Percentiles rank a stretch among this genome's conserved stretches.
phyloP scores from a whole-genome alignment of 2,888 invertebrate genomes.

The Furcula furcula region DNA sequence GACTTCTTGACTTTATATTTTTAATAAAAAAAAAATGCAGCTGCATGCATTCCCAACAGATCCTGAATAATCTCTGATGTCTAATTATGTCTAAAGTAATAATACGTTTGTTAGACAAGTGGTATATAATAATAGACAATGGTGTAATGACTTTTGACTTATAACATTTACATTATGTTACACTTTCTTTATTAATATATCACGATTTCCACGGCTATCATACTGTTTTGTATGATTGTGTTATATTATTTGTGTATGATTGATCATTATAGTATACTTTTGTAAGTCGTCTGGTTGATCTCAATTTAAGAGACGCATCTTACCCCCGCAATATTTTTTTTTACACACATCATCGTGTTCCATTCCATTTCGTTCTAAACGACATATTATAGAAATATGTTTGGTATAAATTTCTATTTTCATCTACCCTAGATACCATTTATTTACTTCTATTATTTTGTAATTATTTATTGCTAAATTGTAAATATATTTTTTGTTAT shows the following conservation, averaged over 20 bases:
- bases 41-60: too few relatives aligned
- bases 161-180: neutral
- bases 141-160: neutral
- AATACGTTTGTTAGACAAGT: neutral
- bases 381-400: too few relatives aligned
- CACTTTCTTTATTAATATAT: constrained; percentile 26
- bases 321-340: constrained; percentile 25
- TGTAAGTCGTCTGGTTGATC: constrained; percentile 30
- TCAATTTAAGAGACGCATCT: constrained; percentile 24
- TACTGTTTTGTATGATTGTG: neutral
- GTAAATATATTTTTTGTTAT: constrained; percentile 80
- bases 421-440: constrained; percentile 46
- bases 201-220: constrained; percentile 24
- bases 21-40: too few relatives aligned
- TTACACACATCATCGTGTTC: constrained; percentile 28
- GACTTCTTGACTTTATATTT: too few relatives aligned
- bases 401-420: constrained; percentile 32
- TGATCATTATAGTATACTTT: neutral
- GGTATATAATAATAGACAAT: neutral
- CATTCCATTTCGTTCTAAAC: constrained; percentile 60
- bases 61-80: too few relatives aligned
- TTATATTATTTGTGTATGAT: neutral
- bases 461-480: constrained; percentile 79
- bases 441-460: constrained; percentile 53
- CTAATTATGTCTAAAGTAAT: too few relatives aligned